These are phyloP conservation scores for Sebastes oblongus DNA, from an alignment of 2,797 vertebrate species.

Conservation along the genomic window DNA sequence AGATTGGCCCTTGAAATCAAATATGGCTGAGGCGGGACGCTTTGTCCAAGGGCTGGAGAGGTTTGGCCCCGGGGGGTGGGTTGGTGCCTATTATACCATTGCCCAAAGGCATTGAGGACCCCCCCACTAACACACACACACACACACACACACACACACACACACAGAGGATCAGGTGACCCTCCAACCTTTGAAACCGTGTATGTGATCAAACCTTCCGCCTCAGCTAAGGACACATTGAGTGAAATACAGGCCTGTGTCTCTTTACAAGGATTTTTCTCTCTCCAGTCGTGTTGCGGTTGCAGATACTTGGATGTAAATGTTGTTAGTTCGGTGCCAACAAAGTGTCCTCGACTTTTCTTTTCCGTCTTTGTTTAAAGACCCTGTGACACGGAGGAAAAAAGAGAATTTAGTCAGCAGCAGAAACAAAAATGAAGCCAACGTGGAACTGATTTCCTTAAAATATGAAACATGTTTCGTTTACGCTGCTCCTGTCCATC, in stretches of 20 bases:
- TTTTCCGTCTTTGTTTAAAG: background rate
- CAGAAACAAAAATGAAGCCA: background rate
- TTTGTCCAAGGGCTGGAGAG: slow-evolving; percentile 41
- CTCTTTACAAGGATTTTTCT: slow-evolving; percentile 14
- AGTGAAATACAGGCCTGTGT: slow-evolving; percentile 40
- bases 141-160: background rate
- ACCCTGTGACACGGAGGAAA: background rate
- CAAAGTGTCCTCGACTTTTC: slow-evolving; percentile 7
- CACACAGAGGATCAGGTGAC: slow-evolving; percentile 73
- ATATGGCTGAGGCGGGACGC: slow-evolving; percentile 55
- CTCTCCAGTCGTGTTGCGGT: slow-evolving; percentile 1
- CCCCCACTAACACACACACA: background rate
- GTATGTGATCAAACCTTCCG: slow-evolving; percentile 71
- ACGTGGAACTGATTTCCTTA: background rate
- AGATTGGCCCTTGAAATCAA: slow-evolving; percentile 65
- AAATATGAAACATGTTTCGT: background rate
- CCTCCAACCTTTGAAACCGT: slow-evolving; percentile 73
- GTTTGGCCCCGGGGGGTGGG: slow-evolving; percentile 37
- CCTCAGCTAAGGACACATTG: slow-evolving; percentile 45
- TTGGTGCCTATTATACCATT: slow-evolving; percentile 58
- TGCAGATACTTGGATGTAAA: slow-evolving; percentile 23
- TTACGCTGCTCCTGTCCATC: background rate
- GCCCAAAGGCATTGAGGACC: slow-evolving; percentile 47
- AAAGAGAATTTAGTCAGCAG: background rate
- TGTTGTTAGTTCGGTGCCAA: slow-evolving; percentile 8